Conservation (phyloP, 2,797 vertebrate genomes). For the Epinephelus awoara region DNA sequence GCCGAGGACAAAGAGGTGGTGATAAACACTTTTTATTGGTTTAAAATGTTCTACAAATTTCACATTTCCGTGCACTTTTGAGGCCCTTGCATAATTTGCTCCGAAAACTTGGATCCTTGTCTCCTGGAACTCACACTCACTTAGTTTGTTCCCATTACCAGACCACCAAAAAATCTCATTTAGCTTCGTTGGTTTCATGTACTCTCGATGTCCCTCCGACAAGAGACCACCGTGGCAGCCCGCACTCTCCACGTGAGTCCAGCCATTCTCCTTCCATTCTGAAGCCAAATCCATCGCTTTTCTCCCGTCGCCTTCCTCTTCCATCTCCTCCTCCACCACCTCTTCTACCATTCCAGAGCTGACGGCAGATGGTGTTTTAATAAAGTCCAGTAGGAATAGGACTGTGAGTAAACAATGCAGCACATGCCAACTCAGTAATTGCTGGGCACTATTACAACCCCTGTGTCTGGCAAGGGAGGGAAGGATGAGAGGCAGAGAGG, state of each 20-base stretch:
- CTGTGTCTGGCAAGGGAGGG: slow-evolving; percentile 92
- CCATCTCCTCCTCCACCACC: slow-evolving; percentile 79
- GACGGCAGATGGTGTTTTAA: slow-evolving; percentile 99
- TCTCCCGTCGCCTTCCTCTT: slow-evolving; percentile 70
- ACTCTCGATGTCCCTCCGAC: slow-evolving; percentile 70
- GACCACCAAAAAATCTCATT: slow-evolving; percentile 67
- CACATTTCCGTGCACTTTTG: slow-evolving; percentile 6
- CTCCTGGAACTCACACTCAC: slow-evolving; percentile 52
- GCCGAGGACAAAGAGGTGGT: background rate
- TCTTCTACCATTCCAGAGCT: slow-evolving; percentile 89
- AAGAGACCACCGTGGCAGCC: slow-evolving; percentile 74
- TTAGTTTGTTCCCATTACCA: slow-evolving; percentile 62
- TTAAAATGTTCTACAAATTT: background rate
- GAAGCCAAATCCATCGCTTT: slow-evolving; percentile 76
- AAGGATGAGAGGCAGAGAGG: slow-evolving; percentile 83
- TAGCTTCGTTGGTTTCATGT: slow-evolving; percentile 59
- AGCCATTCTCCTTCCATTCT: slow-evolving; percentile 69
- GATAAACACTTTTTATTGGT: background rate
- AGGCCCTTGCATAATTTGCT: slow-evolving; percentile 29
- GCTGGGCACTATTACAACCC: slow-evolving; percentile 98
- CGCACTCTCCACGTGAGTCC: slow-evolving; percentile 75
- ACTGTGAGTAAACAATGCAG: slow-evolving; percentile 99
- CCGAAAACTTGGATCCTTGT: slow-evolving; percentile 39
- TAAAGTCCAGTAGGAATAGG: slow-evolving; percentile 99
- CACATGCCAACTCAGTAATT: slow-evolving; percentile 99